Base-by-base conservation (phyloP, 2,113 vertebrate species). In the Promerops cafer region DNA sequence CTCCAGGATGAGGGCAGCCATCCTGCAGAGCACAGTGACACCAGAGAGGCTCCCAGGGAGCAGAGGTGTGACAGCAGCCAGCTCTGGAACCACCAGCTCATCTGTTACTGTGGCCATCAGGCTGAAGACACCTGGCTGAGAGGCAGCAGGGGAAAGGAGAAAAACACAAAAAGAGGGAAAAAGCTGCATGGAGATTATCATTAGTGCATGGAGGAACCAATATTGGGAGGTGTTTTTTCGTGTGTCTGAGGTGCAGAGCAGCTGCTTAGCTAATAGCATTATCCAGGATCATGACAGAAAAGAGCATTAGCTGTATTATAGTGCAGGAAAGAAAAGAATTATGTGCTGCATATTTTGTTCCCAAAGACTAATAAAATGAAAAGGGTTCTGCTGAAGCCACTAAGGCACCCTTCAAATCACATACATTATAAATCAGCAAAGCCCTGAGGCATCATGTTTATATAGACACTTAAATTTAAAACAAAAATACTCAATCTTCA, bases 381-480 rank as follows among this genome's bases (percentile, higher is more conserved):
- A 96, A 96, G 80, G 70, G 87, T 85, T 97, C 94, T 94, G 66
- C 93, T 88, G 74, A 93, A 96, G 82, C 84, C 94, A 90, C 96
- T 70, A 83, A 97, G 90, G 96, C 89, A 93, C 88, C 81, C 91
- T 96, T 93, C 89, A 89, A 94, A 87, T 71, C 89, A 68, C 69
- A 84, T 44, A 81, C 72, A 92, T 95, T 94, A 96, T 97, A 97
- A 97, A 97, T 97, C 96, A 94, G 82, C 82, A 92, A 95, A 94
- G 89, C 96, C 95, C 96, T 50, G 63, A 95, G 95, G 96, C 94
- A 83, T 95, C 95, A 95, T 97, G 96, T 97, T 97, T 97, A 96
- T 97, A 96, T 97, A 97, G 93, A 97, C 95, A 97, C 96, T 98
- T 97, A 97, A 97, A 98, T 97, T 96, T 97, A 95, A 97, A 97